A percentile compares a stretch with the other conserved stretches of the same genome.
These are phyloP conservation scores for Phrynocephalus versicolor DNA, from an alignment of 2,113 vertebrate species.

Conservation along the genomic window DNA sequence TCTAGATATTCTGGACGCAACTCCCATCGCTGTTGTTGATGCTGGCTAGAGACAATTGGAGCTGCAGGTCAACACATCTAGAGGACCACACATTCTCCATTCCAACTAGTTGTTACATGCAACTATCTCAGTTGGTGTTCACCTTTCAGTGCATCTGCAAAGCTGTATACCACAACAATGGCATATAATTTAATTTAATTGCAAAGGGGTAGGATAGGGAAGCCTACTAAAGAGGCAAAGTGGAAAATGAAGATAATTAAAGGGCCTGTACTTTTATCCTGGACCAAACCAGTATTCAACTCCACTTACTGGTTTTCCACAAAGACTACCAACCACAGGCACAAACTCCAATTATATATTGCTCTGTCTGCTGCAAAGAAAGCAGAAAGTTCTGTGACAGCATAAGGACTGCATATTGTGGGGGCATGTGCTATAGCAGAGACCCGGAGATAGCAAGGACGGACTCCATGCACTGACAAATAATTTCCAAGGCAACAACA, in stretches of 20 bases:
- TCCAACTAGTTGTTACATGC: not conserved
- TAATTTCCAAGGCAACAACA: not conserved
- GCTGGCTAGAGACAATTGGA: not conserved
- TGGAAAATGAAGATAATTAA: slow-evolving; percentile 17
- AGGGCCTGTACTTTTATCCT: not conserved
- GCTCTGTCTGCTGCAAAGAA: not conserved
- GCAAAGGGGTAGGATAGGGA: not conserved
- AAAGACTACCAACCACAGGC: not conserved
- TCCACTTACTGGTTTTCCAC: not conserved
- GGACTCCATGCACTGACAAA: not conserved
- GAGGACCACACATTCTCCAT: not conserved
- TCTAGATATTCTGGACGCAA: not conserved
- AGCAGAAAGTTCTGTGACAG: not conserved
- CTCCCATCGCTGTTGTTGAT: not conserved
- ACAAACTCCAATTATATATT: not conserved
- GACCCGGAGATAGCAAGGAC: not conserved
- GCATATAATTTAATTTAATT: slow-evolving; percentile 20
- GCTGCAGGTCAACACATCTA: not conserved
- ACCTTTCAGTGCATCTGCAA: not conserved
- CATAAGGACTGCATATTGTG: not conserved
- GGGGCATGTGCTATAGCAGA: not conserved
- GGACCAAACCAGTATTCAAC: not conserved
- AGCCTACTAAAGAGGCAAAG: not conserved
- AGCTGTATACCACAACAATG: not conserved
- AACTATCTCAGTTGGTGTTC: not conserved